Percentiles rank a stretch among this genome's conserved stretches.
These are phyloP conservation scores for Phortica variegata DNA, from an alignment of 1,140 invertebrate species.

Conservation along the genomic window DNA sequence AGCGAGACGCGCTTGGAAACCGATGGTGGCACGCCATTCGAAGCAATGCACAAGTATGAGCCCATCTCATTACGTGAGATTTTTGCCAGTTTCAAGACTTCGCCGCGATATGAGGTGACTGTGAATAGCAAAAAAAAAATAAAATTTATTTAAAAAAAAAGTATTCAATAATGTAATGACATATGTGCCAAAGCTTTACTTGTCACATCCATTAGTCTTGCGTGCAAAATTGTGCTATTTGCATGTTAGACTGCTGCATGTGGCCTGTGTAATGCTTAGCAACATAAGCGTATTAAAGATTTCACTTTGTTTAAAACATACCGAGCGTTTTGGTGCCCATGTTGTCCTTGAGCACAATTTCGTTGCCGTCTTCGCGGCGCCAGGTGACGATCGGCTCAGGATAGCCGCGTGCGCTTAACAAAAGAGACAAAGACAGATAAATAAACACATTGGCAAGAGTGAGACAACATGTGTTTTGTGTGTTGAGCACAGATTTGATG, in stretches of 20 bases:
- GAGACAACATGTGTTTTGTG: slow-evolving; percentile 12
- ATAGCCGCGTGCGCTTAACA: slow-evolving; percentile 70
- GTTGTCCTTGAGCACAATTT: slow-evolving; percentile 73
- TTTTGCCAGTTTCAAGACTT: slow-evolving; percentile 74
- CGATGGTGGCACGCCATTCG: slow-evolving; percentile 75
- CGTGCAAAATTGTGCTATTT: too few relatives aligned
- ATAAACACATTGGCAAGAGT: slow-evolving; percentile 2
- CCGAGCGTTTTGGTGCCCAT: slow-evolving; percentile 66
- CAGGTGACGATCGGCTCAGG: slow-evolving; percentile 83
- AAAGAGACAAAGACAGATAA: not conserved
- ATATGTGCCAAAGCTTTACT: too few relatives aligned
- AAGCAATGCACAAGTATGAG: slow-evolving; percentile 84
- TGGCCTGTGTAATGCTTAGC: not conserved
- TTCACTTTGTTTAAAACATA: slow-evolving; percentile 37
- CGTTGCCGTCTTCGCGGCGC: slow-evolving; percentile 78
- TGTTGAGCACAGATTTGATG: slow-evolving; percentile 18
- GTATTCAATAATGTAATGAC: too few relatives aligned
- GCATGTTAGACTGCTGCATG: too few relatives aligned
- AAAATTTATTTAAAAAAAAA: too few relatives aligned
- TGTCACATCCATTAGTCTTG: too few relatives aligned
- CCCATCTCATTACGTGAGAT: slow-evolving; percentile 85
- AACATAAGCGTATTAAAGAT: not conserved
- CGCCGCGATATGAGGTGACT: slow-evolving; percentile 68
- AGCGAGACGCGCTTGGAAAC: slow-evolving; percentile 81
- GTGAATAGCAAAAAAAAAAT: slow-evolving; percentile 37